Evolutionary conservation across 1,140 invertebrate species (phyloP), one percentile per base, ranked within the genome.

Genomic region (Leptoteleia sp.): DNA sequence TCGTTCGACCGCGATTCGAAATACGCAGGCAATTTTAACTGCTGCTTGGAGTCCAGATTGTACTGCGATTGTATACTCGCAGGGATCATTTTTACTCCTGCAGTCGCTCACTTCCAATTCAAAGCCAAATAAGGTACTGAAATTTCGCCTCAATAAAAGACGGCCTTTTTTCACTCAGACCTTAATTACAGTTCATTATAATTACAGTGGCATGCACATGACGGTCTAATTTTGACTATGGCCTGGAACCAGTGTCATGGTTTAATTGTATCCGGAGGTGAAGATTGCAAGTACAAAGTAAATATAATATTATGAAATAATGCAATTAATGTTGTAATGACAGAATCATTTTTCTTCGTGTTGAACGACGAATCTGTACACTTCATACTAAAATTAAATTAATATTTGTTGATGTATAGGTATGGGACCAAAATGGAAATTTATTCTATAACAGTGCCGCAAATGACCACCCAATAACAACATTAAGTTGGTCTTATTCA

Each of bases 121-220:
- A 9, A 98, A 98, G 88, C 91, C 96, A 0, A 92, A 93, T 4
- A 94, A 94, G 91, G 96, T 97, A 88, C 5, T 13, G 5, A 3
- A 54, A 57, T 35, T 67, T 62, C 29, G 37, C 7, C 7, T n/a
- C 9, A n/a, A 7, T 1, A 9, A 31, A 2, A 31, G 9, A 9
- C 29, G 9, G n/a, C n/a, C n/a, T n/a, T n/a, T n/a, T 31, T 31
- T 31, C 9, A 9, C 9, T 7, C 2, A 31, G 9, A 31, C n/a
- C 7, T 31, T n/a, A 31, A 31, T 9, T 31, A 31, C 1, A 3
- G 7, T 35, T 3, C 33, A 29, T 29, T 16, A 47, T 37, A 9
- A 35, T 91, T 91, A 16, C 85, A 98, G 96, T 99, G 98, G 97
- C 96, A 96, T 87, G 98, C 96, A 13, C 98, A 99, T 88, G 97